phyloP scores from a whole-genome alignment of 2,888 invertebrate genomes.

The Torymus aiolomorphi region DNA sequence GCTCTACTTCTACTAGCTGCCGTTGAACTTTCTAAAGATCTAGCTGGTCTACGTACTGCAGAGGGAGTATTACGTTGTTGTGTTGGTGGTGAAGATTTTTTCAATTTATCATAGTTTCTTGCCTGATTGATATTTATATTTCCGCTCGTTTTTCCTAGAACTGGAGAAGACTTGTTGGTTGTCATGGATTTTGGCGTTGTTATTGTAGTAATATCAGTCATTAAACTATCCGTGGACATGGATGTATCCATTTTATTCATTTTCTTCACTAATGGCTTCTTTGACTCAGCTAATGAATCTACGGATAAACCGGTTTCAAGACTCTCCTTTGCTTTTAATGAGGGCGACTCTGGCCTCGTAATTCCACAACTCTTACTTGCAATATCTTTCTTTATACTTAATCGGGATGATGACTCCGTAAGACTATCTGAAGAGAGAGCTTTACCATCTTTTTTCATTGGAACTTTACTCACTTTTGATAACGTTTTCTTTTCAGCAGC shows the following conservation, averaged over 20 bases:
- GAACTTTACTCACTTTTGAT: conserved; percentile 67
- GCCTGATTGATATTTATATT: conserved; percentile 59
- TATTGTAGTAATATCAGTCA: conserved; percentile 66
- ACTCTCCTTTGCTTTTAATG: conserved; percentile 67
- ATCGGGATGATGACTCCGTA: conserved; percentile 55
- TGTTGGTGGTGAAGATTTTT: conserved; percentile 70
- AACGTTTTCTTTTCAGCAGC: conserved; percentile 70
- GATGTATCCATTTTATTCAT: conserved; percentile 71
- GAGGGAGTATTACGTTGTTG: conserved; percentile 60
- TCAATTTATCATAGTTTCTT: conserved; percentile 65
- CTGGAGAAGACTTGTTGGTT: conserved; percentile 72
- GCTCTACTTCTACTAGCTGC: conserved; percentile 72
- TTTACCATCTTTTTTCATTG: conserved; percentile 71
- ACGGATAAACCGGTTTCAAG: conserved; percentile 70
- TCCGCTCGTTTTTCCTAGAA: conserved; percentile 61
- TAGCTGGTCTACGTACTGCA: conserved; percentile 64
- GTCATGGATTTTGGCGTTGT: conserved; percentile 67
- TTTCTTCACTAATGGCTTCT: conserved; percentile 64
- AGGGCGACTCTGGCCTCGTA: conserved; percentile 74
- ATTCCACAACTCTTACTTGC: conserved; percentile 73
- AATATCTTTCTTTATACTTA: conserved; percentile 43
- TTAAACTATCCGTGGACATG: conserved; percentile 75
- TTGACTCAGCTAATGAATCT: conserved; percentile 71
- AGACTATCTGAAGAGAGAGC: conserved; percentile 78
- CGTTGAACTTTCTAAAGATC: conserved; percentile 71